Percentiles rank a stretch among this genome's conserved stretches.
phyloP scores from a whole-genome alignment of 1,140 invertebrate species.

The Vanessa tameamea region DNA sequence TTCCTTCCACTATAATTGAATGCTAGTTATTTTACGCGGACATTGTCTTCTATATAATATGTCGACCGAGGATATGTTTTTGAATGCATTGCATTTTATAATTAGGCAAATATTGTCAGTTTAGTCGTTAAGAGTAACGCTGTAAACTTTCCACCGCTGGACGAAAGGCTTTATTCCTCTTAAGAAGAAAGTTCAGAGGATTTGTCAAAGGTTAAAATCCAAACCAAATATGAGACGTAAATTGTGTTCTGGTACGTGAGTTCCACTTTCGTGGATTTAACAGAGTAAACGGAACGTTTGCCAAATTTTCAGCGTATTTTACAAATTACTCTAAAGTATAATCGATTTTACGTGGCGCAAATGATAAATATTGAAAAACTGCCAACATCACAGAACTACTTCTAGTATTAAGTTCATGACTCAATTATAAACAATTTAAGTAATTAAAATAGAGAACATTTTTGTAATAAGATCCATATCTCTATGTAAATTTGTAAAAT shows the following conservation, averaged over 20 bases:
- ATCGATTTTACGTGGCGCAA: slow-evolving; percentile 13
- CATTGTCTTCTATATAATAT: background rate
- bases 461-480: too few relatives aligned
- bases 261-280: too few relatives aligned
- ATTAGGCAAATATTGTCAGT: too few relatives aligned
- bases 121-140: too few relatives aligned
- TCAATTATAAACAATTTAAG: slow-evolving; percentile 4
- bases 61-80: background rate
- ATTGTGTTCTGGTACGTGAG: too few relatives aligned
- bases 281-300: too few relatives aligned
- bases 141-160: background rate
- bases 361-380: slow-evolving; percentile 23
- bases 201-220: too few relatives aligned
- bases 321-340: background rate
- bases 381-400: slow-evolving; percentile 10
- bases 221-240: too few relatives aligned
- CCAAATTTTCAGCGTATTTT: too few relatives aligned
- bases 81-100: background rate
- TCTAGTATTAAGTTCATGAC: slow-evolving; percentile 17
- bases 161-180: background rate
- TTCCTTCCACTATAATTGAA: slow-evolving; percentile 9
- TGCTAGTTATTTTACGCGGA: background rate
- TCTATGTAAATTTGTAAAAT: too few relatives aligned
- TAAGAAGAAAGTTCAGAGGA: background rate
- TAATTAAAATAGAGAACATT: background rate